phyloP scores from a whole-genome alignment of 2,888 invertebrate genomes.

The Thymelicus sylvestris region DNA sequence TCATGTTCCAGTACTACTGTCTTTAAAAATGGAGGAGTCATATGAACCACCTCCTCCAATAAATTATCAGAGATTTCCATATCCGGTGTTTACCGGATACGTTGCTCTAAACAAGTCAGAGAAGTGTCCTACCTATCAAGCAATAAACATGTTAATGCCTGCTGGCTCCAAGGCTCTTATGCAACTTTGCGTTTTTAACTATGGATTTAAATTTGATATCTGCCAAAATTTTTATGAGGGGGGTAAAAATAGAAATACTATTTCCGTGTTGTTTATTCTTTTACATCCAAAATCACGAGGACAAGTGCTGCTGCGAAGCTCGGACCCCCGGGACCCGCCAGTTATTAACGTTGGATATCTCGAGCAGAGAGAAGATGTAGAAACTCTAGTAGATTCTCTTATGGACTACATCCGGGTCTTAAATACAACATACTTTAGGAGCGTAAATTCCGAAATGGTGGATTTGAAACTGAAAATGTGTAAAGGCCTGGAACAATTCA shows the following conservation, averaged over 20 bases:
- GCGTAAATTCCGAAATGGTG: slow-evolving; percentile 47
- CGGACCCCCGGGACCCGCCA: slow-evolving; percentile 49
- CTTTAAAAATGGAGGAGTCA: slow-evolving; percentile 41
- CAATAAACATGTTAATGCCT: slow-evolving; percentile 45
- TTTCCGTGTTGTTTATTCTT: slow-evolving; percentile 41
- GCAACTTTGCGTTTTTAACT: slow-evolving; percentile 47
- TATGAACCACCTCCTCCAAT: slow-evolving; percentile 11
- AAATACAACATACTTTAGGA: slow-evolving; percentile 52
- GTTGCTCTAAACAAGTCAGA: slow-evolving; percentile 44
- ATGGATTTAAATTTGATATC: slow-evolving; percentile 48
- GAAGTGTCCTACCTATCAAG: slow-evolving; percentile 49
- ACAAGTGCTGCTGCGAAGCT: slow-evolving; percentile 48
- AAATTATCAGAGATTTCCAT: slow-evolving; percentile 44
- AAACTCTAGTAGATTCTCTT: slow-evolving; percentile 49
- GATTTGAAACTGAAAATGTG: slow-evolving; percentile 73
- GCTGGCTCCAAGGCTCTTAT: slow-evolving; percentile 43
- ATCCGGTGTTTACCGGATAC: slow-evolving; percentile 45
- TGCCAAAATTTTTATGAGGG: slow-evolving; percentile 47
- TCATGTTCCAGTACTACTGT: slow-evolving; percentile 43
- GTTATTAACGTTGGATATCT: slow-evolving; percentile 47
- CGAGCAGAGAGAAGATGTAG: slow-evolving; percentile 48
- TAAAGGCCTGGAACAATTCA: slow-evolving; percentile 80
- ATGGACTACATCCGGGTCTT: slow-evolving; percentile 50
- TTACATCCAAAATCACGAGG: slow-evolving; percentile 53
- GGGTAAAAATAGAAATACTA: slow-evolving; percentile 42